phyloP scores from a whole-genome alignment of 2,888 invertebrate species.

The Ernsta delagoae region DNA sequence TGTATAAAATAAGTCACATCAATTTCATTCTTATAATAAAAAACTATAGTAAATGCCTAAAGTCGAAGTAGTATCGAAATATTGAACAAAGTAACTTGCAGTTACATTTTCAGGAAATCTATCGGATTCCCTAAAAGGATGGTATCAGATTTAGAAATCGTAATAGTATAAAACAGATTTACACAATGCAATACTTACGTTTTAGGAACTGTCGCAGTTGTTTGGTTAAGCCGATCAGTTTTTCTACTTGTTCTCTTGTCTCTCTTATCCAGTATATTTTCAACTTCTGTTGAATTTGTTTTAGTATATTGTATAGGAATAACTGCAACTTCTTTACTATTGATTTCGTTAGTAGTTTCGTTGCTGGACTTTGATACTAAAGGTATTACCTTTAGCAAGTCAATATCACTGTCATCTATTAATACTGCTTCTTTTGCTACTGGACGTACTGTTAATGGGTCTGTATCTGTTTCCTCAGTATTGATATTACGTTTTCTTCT shows the following conservation, averaged over 20 bases:
- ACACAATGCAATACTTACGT: conserved; percentile 65
- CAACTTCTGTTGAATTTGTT: conserved; percentile 73
- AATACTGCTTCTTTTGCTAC: conserved; percentile 47
- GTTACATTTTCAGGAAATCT: too few species aligned
- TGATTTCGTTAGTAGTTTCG: conserved; percentile 43
- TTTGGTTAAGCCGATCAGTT: conserved; percentile 79
- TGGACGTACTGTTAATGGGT: conserved; percentile 57
- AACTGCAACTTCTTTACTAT: conserved; percentile 62
- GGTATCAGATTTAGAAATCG: too few species aligned
- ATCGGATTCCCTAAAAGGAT: too few species aligned
- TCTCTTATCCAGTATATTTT: conserved; percentile 69
- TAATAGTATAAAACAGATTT: too few species aligned
- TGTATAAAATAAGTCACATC: too few species aligned
- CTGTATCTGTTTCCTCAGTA: conserved; percentile 59
- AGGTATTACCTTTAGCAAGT: conserved; percentile 71
- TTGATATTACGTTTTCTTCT: conserved; percentile 63
- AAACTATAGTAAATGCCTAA: too few species aligned
- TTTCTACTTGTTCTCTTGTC: conserved; percentile 81
- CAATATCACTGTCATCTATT: conserved; percentile 56
- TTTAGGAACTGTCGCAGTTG: conserved; percentile 79
- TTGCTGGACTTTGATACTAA: conserved; percentile 50
- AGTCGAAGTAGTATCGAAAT: too few species aligned
- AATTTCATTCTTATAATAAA: too few species aligned
- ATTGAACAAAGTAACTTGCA: too few species aligned
- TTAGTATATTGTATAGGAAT: conserved; percentile 68